Conservation (phyloP, 1,140 invertebrate species). For the Drosophila elegans region DNA sequence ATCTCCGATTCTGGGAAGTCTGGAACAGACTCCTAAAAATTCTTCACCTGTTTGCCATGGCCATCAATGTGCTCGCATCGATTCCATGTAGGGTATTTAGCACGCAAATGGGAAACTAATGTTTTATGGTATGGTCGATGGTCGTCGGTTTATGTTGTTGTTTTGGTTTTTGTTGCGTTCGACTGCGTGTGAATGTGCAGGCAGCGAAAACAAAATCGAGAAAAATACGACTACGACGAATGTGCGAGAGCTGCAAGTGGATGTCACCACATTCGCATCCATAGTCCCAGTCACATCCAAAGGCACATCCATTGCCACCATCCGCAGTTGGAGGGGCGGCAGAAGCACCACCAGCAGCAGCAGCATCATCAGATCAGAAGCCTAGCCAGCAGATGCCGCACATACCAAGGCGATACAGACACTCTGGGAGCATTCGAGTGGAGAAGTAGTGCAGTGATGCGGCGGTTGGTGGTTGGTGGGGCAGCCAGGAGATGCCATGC, state of each 20-base stretch:
- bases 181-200: conserved; percentile 76
- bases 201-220: conserved; percentile 53
- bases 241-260: conserved; percentile 72
- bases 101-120: conserved; percentile 82
- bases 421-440: conserved; percentile 65
- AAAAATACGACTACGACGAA: conserved; percentile 72
- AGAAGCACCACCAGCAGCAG: conserved; percentile 14
- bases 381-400: conserved; percentile 79
- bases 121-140: conserved; percentile 76
- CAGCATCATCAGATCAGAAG: conserved; percentile 70
- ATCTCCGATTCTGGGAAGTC: conserved; percentile 12
- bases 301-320: conserved; percentile 23
- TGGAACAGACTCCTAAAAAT: conserved; percentile 6
- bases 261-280: conserved; percentile 72
- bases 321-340: conserved; percentile 13
- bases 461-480: conserved; percentile 1
- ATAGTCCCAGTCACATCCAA: conserved; percentile 14
- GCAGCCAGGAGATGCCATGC: conserved; percentile 27
- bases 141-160: conserved; percentile 45
- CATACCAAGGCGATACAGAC: conserved; percentile 80
- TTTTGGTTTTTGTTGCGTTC: conserved; percentile 46
- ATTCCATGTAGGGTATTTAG: conserved; percentile 74
- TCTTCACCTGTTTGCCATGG: conserved; percentile 4
- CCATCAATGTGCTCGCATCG: conserved; percentile 33
- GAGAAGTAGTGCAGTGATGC: conserved; percentile 23